Evolutionary conservation across 2,113 vertebrate species (phyloP), one percentile per base, ranked within the genome.

Genomic region (Sylvicapra grimmia): DNA sequence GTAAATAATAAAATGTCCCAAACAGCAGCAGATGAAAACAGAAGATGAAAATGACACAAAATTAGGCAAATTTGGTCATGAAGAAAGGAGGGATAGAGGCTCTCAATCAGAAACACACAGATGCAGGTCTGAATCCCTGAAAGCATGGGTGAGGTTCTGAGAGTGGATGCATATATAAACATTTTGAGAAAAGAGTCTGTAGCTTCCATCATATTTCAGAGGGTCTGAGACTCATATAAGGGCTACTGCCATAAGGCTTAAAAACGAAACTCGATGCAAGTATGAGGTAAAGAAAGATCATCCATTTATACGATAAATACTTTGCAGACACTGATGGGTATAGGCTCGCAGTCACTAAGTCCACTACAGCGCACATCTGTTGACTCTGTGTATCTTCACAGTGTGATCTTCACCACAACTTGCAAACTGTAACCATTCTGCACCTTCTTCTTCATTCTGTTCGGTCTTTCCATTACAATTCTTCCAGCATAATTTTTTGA

Each of bases 341-440:
- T 3, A 25, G 9, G 51, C 36, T 29, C 27, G 18, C 18, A 51
- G 54, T 84, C 23, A 90, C 33, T 63, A 44, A 36, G 94, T 85
- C 82, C 90, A 53, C 93, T 98, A 99, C 90, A 99, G 97, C 19
- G 97, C 97, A 96, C 82, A 88, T 95, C 98, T 98, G 98, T 99
- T 99, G 98, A 99, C 96, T 98, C 98, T 99, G 98, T 99, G 99
- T 98, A 99, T 99, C 99, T 99, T 99, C 98, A 99, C 99, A 86
- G 98, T 98, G 93, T 99, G 99, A 99, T 99, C 99, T 8, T 99
- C 99, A 72, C 99, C 98, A 97, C 99, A 99, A 84, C 99, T 99
- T 96, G 99, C 99, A 59, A 99, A 99, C 98, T 99, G 99, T 97
- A 99, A 93, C 99, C 99, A 99, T 90, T 98, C 98, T 63, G 98